Conservation (phyloP, 2,113 vertebrate genomes). For the Ranitomeya variabilis region DNA sequence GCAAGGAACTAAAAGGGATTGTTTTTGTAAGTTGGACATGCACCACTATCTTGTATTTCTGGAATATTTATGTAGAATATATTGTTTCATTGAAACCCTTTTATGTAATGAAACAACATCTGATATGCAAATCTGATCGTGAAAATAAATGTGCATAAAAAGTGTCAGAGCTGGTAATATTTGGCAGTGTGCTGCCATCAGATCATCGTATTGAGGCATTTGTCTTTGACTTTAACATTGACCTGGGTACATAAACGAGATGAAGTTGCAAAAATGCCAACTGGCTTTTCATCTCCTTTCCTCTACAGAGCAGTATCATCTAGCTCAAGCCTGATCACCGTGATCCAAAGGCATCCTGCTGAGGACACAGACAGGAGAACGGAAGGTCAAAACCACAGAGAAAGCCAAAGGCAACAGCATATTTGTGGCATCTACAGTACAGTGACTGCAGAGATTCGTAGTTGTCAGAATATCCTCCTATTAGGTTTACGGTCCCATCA, state of each 20-base stretch:
- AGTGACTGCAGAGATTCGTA: neutral
- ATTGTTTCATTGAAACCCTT: neutral
- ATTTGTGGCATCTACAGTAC: neutral
- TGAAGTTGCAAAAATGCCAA: conserved; percentile 12
- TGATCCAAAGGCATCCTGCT: conserved; percentile 16
- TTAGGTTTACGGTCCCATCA: too few relatives aligned
- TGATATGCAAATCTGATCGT: neutral
- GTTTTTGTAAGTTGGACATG: too few relatives aligned
- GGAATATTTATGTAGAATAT: too few relatives aligned
- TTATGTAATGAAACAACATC: neutral
- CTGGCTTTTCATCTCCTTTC: conserved; percentile 4
- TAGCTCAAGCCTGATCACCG: neutral
- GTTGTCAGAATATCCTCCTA: neutral
- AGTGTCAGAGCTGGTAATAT: neutral
- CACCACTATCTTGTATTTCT: too few relatives aligned
- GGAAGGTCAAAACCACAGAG: neutral
- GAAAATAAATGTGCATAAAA: neutral
- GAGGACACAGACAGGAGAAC: neutral
- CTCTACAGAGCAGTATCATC: conserved; percentile 13
- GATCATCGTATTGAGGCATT: neutral
- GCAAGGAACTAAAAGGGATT: too few relatives aligned
- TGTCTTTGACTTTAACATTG: conserved; percentile 4
- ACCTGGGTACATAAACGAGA: conserved; percentile 5
- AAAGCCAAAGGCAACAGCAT: neutral
- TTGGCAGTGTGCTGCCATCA: neutral